Conservation (phyloP, 2,888 invertebrate species). For the Heliconius charithonia region DNA sequence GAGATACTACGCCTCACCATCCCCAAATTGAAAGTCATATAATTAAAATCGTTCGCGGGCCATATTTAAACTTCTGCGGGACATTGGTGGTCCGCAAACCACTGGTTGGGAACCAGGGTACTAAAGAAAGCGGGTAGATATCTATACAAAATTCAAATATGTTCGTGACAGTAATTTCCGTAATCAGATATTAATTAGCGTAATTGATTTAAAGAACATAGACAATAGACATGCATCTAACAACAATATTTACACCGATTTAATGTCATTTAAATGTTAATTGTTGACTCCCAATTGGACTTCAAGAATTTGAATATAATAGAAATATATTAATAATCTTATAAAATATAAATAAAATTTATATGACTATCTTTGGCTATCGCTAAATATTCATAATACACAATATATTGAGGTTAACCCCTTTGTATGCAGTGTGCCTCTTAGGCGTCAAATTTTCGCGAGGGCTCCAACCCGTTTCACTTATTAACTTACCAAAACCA, state of each 20-base stretch:
- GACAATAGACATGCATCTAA: not conserved
- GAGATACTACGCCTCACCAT: too few species aligned
- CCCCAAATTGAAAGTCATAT: too few species aligned
- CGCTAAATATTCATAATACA: conserved; percentile 26
- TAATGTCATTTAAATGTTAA: not conserved
- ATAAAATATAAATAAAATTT: not conserved
- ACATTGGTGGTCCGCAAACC: too few species aligned
- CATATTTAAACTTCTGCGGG: too few species aligned
- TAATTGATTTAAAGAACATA: not conserved
- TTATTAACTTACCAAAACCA: conserved; percentile 83
- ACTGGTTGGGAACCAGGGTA: too few species aligned
- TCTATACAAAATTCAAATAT: too few species aligned
- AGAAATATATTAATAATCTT: not conserved
- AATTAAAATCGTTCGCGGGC: too few species aligned
- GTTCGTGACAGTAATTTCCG: too few species aligned
- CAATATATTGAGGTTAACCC: conserved; percentile 39
- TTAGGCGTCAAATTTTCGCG: conserved; percentile 47
- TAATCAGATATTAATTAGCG: not conserved
- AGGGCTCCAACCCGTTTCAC: conserved; percentile 61
- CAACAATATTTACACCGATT: not conserved
- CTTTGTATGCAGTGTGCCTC: conserved; percentile 40
- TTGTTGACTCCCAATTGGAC: too few species aligned
- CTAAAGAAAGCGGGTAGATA: too few species aligned
- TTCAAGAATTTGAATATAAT: not conserved
- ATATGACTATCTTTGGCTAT: conserved; percentile 9